Evolutionary conservation across 2,797 vertebrate species (phyloP).

Genomic region (Huso huso): DNA sequence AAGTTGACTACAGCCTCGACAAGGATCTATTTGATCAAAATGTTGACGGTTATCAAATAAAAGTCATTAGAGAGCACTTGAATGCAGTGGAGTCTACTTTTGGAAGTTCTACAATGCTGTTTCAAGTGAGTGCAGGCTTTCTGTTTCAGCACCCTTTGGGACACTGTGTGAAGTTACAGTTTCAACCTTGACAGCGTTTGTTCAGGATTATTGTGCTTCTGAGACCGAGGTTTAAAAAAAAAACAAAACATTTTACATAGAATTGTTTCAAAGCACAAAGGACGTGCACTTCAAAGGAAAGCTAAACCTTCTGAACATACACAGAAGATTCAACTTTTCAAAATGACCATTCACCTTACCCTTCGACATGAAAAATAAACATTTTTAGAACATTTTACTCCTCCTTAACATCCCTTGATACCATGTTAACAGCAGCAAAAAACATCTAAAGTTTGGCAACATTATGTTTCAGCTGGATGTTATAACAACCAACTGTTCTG

Average conservation of each 20-base stretch:
- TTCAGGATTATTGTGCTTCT: conserved; percentile 71
- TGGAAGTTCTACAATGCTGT: conserved; percentile 49
- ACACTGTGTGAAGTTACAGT: conserved; percentile 51
- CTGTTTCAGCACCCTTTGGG: conserved; percentile 47
- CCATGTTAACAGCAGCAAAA: no score
- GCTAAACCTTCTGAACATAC: conserved; percentile 65
- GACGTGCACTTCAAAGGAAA: conserved; percentile 67
- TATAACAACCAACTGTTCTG: no score
- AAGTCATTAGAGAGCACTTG: conserved; percentile 34
- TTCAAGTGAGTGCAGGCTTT: conserved; percentile 70
- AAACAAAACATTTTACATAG: conserved; percentile 36
- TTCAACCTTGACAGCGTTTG: conserved; percentile 70
- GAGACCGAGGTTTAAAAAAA: conserved; percentile 52
- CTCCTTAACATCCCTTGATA: no score
- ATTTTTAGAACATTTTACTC: no score
- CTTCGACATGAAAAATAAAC: no score
- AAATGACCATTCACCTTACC: no score
- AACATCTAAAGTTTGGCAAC: no score
- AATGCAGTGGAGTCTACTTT: conserved; percentile 39
- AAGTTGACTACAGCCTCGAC: background rate
- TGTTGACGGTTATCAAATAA: conserved; percentile 31
- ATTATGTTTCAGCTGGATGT: no score
- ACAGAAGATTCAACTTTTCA: conserved; percentile 60
- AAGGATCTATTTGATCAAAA: background rate
- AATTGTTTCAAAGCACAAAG: conserved; percentile 68